Conservation (phyloP, 2,113 vertebrate species). For the Spermophilus dauricus region DNA sequence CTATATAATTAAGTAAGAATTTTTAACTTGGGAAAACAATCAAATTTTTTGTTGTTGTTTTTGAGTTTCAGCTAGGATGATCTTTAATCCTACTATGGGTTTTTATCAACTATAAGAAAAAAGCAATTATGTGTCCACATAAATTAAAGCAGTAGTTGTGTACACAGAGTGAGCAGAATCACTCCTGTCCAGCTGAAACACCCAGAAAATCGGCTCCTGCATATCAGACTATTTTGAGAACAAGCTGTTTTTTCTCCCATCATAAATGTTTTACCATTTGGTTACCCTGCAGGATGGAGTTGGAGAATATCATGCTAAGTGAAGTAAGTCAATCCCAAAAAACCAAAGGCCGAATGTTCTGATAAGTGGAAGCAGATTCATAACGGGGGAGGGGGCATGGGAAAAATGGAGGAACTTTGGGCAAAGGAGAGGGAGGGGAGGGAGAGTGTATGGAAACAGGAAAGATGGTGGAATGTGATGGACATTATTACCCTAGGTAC, state of each 20-base stretch:
- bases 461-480: too few species aligned
- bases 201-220: neutral
- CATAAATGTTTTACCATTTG: neutral
- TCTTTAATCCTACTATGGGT: neutral
- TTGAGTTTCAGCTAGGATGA: neutral
- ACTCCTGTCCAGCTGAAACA: neutral
- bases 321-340: too few species aligned
- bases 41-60: too few species aligned
- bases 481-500: too few species aligned
- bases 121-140: neutral
- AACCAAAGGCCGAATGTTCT: too few species aligned
- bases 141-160: neutral
- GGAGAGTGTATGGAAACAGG: too few species aligned
- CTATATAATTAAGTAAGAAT: neutral
- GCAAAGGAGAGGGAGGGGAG: too few species aligned
- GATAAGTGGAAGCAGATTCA: too few species aligned
- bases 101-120: neutral
- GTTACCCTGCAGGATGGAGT: neutral
- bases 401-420: too few species aligned
- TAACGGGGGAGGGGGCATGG: too few species aligned
- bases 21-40: neutral
- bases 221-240: neutral
- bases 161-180: neutral
- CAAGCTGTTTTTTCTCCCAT: neutral
- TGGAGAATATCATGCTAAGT: too few species aligned